These are phyloP conservation scores for Chelonia mydas DNA, from an alignment of 2,797 vertebrate species.

Conservation along the genomic window DNA sequence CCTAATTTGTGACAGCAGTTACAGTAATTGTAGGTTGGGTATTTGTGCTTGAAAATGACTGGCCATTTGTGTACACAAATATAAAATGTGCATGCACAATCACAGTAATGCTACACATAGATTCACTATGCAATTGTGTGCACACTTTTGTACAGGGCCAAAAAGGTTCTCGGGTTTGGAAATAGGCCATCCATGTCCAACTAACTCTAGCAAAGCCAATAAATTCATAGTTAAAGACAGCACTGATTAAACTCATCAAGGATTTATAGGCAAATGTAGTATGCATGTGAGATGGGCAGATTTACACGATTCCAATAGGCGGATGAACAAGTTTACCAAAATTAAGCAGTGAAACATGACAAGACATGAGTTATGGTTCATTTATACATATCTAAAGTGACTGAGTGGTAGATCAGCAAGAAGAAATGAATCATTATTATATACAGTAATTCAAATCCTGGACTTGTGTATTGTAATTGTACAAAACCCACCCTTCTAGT, in stretches of 20 bases:
- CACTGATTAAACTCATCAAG: neutral
- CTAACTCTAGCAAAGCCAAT: neutral
- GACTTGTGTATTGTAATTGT: neutral
- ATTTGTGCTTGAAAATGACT: neutral
- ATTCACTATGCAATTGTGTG: neutral
- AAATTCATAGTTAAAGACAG: neutral
- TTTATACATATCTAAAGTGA: neutral
- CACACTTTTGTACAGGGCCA: neutral
- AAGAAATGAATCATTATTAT: neutral
- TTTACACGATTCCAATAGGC: neutral
- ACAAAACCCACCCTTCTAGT: neutral
- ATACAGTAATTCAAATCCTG: neutral
- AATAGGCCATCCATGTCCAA: neutral
- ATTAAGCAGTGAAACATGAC: neutral
- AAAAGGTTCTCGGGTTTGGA: neutral
- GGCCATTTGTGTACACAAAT: neutral
- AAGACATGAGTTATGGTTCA: neutral
- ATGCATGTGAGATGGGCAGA: neutral
- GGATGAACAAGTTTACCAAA: neutral
- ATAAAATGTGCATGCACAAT: neutral
- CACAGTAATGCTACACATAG: neutral
- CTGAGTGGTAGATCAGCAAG: neutral
- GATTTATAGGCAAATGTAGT: neutral
- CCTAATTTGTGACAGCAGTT: neutral
- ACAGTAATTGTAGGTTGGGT: rapidly evolving